Base-by-base conservation (phyloP, 2,888 invertebrate genomes). In the Andricus curvator region DNA sequence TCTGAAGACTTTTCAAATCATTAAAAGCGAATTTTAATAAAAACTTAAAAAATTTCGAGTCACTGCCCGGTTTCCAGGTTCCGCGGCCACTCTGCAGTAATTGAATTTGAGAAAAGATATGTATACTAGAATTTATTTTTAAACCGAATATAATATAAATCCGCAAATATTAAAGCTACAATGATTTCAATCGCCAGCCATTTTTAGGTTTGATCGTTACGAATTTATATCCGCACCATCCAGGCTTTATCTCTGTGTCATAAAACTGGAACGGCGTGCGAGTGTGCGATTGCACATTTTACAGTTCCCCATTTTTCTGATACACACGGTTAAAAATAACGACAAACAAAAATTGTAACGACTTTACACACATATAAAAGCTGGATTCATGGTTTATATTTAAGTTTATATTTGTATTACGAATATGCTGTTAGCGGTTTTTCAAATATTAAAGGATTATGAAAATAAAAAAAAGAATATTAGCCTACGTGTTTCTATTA, bases 121-220 rank as follows among this genome's bases (percentile, higher is more conserved):
- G 8, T 56, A 9, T 2, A n/a, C 20, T 20, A n/a, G 9, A 56
- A n/a, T 56, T n/a, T 9, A 56, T 56, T 56, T 56, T 9, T 0
- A n/a, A 4, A n/a, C 9, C 3, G 56, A n/a, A 9, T 9, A 56
- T 56, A 56, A n/a, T 20, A 20, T 56, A n/a, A 56, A 56, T 56
- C n/a, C 9, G 9, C n/a, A n/a, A 56, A 56, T n/a, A 6, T n/a
- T 9, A 56, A n/a, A 56, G 2, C 9, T n/a, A n/a, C 56, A 56
- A 56, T 56, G 8, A 9, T 56, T 56, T n/a, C 56, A n/a, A 56
- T 56, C n/a, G n/a, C n/a, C n/a, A 56, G 56, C n/a, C 9, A 56
- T 56, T 56, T 56, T 56, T 56, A 56, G 56, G n/a, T 56, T 56
- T 56, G 56, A n/a, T 56, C 56, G 56, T 56, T 56, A 56, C n/a